These are phyloP conservation scores for Drosophila fuyamai DNA, from an alignment of 1,140 invertebrate genomes.

Conservation along the genomic window DNA sequence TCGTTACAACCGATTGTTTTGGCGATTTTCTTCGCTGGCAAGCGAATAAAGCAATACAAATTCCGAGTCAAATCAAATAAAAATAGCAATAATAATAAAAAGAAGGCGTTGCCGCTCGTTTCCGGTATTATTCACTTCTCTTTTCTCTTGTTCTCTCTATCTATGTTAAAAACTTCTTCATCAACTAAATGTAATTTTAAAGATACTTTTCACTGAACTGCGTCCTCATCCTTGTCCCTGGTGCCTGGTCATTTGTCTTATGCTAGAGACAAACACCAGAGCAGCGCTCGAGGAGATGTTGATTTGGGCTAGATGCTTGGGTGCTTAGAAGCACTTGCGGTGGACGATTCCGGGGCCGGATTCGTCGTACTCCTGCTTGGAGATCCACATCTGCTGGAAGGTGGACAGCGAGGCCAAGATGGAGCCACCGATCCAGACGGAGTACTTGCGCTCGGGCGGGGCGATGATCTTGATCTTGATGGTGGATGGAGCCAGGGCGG, in stretches of 20 bases:
- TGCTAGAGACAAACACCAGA: constrained; percentile 38
- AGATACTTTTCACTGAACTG: constrained; percentile 69
- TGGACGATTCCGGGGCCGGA: constrained; percentile 89
- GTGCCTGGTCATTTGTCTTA: constrained; percentile 28
- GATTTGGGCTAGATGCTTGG: constrained; percentile 22
- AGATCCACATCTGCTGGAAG: constrained; percentile 95
- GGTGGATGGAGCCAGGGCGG: constrained; percentile 93
- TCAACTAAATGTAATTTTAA: constrained; percentile 83
- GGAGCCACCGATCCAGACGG: constrained; percentile 93
- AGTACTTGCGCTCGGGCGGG: constrained; percentile 96
- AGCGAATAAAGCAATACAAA: constrained; percentile 51
- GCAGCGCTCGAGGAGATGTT: constrained; percentile 53
- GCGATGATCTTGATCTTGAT: constrained; percentile 98
- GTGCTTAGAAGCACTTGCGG: constrained; percentile 89
- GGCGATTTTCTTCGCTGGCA: constrained; percentile 41
- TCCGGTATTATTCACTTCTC: constrained; percentile 43
- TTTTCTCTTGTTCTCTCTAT: constrained; percentile 34
- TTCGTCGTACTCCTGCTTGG: constrained; percentile 92
- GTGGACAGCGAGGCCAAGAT: constrained; percentile 93
- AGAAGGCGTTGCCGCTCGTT: constrained; percentile 71
- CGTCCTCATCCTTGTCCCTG: constrained; percentile 16
- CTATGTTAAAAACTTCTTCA: constrained; percentile 63
- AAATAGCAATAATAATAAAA: constrained; percentile 59
- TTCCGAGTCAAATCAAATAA: constrained; percentile 53
- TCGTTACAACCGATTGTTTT: constrained; percentile 69